A percentile compares a stretch with the other conserved stretches of the same genome.
phyloP scores from a whole-genome alignment of 35 echinoderm and acorn worm species.

The Ophioderma brevispina region DNA sequence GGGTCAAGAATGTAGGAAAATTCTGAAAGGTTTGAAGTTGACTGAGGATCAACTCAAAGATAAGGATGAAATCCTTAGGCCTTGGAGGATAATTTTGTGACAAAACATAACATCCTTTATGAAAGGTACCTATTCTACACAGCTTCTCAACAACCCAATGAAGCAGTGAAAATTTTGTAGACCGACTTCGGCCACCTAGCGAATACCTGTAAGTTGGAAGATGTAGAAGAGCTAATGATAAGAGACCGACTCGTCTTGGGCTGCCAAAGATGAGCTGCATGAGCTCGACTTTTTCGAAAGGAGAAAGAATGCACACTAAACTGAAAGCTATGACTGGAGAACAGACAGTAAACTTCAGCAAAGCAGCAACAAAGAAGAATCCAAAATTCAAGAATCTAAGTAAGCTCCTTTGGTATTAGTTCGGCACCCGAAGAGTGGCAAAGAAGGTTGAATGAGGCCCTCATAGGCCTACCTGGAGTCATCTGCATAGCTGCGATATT shows the following conservation, averaged over 20 bases:
- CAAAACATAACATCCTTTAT: conserved; percentile 36
- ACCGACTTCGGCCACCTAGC: conserved; percentile 9
- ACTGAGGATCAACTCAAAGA: conserved; percentile 9
- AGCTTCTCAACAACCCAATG: background rate
- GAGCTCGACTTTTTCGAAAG: conserved; percentile 28
- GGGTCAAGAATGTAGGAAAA: conserved; percentile 37
- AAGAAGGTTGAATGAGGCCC: conserved; percentile 26
- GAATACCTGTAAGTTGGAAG: conserved; percentile 39
- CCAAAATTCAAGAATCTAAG: too few relatives aligned
- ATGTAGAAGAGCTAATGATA: background rate
- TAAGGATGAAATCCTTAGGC: background rate
- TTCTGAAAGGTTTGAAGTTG: conserved; percentile 8
- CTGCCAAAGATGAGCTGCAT: background rate
- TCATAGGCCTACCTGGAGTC: conserved; percentile 31
- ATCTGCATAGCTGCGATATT: conserved; percentile 46
- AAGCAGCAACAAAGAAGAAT: too few relatives aligned
- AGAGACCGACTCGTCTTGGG: conserved; percentile 59
- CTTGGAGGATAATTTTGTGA: conserved; percentile 15
- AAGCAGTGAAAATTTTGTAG: background rate
- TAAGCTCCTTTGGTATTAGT: conserved; percentile 58
- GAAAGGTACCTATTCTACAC: conserved; percentile 45
- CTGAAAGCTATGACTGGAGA: too few relatives aligned
- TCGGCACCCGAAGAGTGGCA: conserved; percentile 67
- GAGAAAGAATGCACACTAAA: background rate
- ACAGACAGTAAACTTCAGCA: too few relatives aligned